Conservation (phyloP, 2,113 vertebrate species). For the Microcebus griseorufus region DNA sequence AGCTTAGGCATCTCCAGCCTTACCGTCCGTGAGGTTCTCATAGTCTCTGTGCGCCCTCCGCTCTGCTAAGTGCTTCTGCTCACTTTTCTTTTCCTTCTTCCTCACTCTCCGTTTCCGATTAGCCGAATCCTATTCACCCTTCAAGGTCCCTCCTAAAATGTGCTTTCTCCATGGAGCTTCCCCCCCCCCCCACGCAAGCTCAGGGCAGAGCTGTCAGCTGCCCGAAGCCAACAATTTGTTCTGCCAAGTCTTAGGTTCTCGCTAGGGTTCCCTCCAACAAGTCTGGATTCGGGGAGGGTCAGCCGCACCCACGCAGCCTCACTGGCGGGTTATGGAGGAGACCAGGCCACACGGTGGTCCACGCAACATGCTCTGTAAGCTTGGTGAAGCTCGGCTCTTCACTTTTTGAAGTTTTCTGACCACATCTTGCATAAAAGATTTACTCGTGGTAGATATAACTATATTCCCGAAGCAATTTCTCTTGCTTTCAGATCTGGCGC, state of each 20-base stretch:
- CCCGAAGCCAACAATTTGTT: no score
- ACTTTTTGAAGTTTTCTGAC: not conserved
- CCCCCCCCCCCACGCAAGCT: not conserved
- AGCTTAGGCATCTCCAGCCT: not conserved
- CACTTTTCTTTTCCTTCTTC: no score
- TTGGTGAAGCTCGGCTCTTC: not conserved
- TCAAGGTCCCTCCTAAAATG: no score
- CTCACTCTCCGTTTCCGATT: not conserved
- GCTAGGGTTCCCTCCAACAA: no score
- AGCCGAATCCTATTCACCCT: no score
- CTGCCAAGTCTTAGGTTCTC: not conserved
- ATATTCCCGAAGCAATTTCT: not conserved
- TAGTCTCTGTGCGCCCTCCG: no score
- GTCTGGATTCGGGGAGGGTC: not conserved
- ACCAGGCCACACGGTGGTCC: no score
- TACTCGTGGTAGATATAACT: not conserved
- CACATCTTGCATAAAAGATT: not conserved
- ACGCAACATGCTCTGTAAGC: accelerated
- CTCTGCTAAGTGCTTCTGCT: not conserved
- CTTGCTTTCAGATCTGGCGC: not conserved
- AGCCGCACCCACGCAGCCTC: not conserved
- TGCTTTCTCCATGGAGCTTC: not conserved
- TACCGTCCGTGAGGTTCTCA: not conserved
- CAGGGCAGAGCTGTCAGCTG: accelerated
- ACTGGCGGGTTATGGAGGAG: accelerated